Evolutionary conservation across 2,113 vertebrate genomes (phyloP).

Genomic region (Platanista minor): DNA sequence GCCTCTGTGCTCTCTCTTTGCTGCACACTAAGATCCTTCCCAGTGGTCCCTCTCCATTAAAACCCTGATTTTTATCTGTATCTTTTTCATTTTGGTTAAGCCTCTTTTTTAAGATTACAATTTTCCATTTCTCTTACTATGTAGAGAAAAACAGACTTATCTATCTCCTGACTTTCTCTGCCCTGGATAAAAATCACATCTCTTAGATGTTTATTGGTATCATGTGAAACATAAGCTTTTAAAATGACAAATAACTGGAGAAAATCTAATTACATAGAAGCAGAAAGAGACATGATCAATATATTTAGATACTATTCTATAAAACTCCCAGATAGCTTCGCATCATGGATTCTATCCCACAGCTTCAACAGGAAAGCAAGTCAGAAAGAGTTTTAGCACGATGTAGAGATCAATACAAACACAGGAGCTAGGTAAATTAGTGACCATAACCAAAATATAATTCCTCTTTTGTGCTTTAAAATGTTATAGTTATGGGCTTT

Average conservation of each 20-base stretch:
- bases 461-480: constrained; percentile 35
- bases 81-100: neutral
- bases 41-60: neutral
- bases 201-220: neutral
- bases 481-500: neutral
- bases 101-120: neutral
- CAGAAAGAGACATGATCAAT: constrained; percentile 2
- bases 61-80: neutral
- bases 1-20: neutral
- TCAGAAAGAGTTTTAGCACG: neutral
- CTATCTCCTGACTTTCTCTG: neutral
- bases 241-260: constrained; percentile 7
- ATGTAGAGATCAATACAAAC: neutral
- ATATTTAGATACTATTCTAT: neutral
- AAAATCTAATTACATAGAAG: neutral
- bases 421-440: neutral
- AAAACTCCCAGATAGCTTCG: constrained; percentile 15
- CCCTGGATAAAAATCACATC: neutral
- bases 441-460: constrained; percentile 16
- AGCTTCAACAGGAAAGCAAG: constrained; percentile 13
- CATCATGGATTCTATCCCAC: neutral
- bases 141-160: neutral
- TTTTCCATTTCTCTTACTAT: neutral
- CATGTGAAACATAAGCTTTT: neutral
- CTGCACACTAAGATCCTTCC: neutral